Conservation (phyloP, 2,888 invertebrate species). For the Tiphia femorata region DNA sequence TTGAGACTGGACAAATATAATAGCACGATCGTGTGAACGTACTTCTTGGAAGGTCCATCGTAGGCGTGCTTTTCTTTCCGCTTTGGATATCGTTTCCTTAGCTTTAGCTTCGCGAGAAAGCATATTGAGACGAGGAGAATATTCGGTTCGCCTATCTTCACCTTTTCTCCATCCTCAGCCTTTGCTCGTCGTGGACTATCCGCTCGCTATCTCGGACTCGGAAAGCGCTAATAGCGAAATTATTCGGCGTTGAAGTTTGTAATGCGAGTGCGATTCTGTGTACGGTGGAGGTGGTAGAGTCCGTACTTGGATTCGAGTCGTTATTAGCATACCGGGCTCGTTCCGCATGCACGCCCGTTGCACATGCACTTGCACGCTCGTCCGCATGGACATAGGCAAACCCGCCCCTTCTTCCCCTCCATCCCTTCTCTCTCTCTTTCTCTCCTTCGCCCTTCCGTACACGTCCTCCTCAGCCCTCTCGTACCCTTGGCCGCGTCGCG, state of each 20-base stretch:
- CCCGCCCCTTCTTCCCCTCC: not conserved
- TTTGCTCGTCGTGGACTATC: conserved; percentile 13
- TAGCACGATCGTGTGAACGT: no score
- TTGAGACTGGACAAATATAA: no score
- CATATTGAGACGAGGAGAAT: no score
- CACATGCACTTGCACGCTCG: conserved; percentile 24
- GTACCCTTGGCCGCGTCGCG: conserved; percentile 24
- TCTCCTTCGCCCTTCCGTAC: not conserved
- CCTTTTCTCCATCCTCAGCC: no score
- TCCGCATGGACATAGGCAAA: conserved; percentile 14
- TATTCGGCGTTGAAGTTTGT: conserved; percentile 64
- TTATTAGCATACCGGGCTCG: conserved; percentile 61
- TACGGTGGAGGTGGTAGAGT: no score
- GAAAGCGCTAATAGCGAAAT: conserved; percentile 62
- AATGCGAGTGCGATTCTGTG: conserved; percentile 65
- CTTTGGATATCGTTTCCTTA: no score
- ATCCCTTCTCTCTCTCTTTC: not conserved
- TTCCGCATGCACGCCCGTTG: conserved; percentile 29
- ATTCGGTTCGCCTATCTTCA: no score
- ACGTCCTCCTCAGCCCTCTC: not conserved
- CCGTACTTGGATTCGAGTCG: conserved; percentile 55
- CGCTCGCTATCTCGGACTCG: conserved; percentile 14
- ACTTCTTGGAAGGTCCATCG: no score
- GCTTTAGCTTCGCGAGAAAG: no score
- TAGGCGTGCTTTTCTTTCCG: no score